These are phyloP conservation scores for Caenorhabditis virilis DNA, from an alignment of 2,888 invertebrate species.

Conservation along the genomic window DNA sequence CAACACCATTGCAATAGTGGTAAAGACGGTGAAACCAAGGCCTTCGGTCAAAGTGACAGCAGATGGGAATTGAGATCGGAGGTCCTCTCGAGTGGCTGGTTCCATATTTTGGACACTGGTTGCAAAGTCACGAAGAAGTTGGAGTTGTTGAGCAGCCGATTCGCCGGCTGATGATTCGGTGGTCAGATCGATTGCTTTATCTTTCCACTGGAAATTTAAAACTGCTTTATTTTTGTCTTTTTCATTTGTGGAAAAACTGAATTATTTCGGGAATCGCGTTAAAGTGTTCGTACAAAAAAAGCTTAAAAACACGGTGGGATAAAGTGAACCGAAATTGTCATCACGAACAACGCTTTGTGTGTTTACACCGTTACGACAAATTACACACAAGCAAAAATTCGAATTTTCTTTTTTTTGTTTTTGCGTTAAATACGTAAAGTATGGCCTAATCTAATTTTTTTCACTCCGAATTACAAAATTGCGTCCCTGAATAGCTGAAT, in stretches of 20 bases:
- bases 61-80: conserved; percentile 40
- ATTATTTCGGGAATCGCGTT: neutral
- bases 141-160: conserved; percentile 36
- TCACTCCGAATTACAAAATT: no score
- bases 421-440: no score
- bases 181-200: conserved; percentile 33
- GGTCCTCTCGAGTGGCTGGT: conserved; percentile 32
- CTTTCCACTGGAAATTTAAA: conserved; percentile 29
- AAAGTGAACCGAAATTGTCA: no score
- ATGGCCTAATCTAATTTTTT: no score
- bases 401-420: neutral
- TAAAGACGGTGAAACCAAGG: conserved; percentile 47
- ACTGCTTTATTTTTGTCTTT: neutral
- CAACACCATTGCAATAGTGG: conserved; percentile 39
- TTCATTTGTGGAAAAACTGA: neutral
- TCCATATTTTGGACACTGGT: conserved; percentile 34
- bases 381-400: neutral
- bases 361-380: no score
- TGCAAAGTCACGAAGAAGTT: conserved; percentile 40
- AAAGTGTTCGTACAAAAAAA: no score
- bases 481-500: no score
- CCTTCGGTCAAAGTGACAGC: conserved; percentile 46
- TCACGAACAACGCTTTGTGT: no score
- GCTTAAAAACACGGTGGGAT: no score
- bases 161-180: conserved; percentile 35